A percentile compares a stretch with the other conserved stretches of the same genome.
Conservation (phyloP, 2,888 invertebrate species). For the Amiota communis region DNA sequence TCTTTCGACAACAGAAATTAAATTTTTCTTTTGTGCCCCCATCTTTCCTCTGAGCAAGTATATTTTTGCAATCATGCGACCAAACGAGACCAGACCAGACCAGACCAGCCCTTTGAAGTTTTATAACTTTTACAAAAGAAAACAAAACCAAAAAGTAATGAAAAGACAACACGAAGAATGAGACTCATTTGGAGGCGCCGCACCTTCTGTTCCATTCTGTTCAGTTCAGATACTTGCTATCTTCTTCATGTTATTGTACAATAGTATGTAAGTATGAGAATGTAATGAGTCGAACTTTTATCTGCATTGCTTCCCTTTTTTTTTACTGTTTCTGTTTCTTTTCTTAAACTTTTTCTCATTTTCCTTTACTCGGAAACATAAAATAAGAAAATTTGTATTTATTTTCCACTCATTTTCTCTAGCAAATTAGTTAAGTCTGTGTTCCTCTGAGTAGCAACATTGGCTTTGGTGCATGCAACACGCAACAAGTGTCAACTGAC, state of each 20-base stretch:
- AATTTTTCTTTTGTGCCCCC: too few species aligned
- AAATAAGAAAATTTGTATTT: slow-evolving; percentile 27
- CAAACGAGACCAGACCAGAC: neutral
- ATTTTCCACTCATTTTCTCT: slow-evolving; percentile 1
- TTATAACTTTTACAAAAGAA: slow-evolving; percentile 28
- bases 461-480: slow-evolving; percentile 46
- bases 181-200: slow-evolving; percentile 16
- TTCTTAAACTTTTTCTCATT: neutral
- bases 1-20: too few species aligned
- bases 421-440: slow-evolving; percentile 16
- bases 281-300: neutral
- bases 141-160: too few species aligned
- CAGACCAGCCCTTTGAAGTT: slow-evolving; percentile 23
- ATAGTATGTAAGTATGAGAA: too few species aligned
- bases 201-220: slow-evolving; percentile 8
- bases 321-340: neutral
- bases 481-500: slow-evolving; percentile 62
- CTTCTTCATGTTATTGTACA: too few species aligned
- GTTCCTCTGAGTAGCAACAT: neutral
- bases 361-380: slow-evolving; percentile 7
- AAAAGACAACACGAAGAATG: neutral
- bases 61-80: slow-evolving; percentile 26
- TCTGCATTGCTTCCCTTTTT: neutral
- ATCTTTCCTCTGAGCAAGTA: too few species aligned
- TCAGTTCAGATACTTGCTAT: too few species aligned